phyloP scores from a whole-genome alignment of 2,888 invertebrate species.

The Hydraecia micacea region DNA sequence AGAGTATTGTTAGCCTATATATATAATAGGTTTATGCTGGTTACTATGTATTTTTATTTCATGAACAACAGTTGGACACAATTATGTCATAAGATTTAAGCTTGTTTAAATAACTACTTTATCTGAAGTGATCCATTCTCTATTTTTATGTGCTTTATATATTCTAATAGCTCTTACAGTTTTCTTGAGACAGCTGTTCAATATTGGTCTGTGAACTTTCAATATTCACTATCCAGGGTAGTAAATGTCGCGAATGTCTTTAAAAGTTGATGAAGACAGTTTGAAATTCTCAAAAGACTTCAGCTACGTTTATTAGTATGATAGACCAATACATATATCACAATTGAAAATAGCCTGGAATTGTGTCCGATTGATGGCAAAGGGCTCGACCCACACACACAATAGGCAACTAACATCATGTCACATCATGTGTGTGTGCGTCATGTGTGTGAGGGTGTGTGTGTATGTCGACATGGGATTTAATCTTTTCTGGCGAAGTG shows the following conservation, averaged over 20 bases:
- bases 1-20: not conserved
- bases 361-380: not conserved
- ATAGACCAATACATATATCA: not conserved
- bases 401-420: too few species aligned
- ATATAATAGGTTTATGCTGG: not conserved
- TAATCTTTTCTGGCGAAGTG: not conserved
- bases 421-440: too few species aligned
- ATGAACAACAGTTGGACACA: not conserved
- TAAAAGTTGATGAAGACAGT: constrained; percentile 5
- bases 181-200: not conserved
- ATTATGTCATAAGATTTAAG: not conserved
- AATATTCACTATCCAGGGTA: not conserved
- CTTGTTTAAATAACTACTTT: not conserved
- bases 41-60: not conserved
- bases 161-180: not conserved
- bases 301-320: not conserved
- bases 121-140: not conserved
- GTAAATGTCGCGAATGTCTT: not conserved
- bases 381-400: too few species aligned
- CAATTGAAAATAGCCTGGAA: too few species aligned
- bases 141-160: not conserved
- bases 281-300: not conserved
- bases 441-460: too few species aligned
- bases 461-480: not conserved
- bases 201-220: not conserved